phyloP scores from a whole-genome alignment of 2,888 invertebrate species.

The Scaptomyza reducta region DNA sequence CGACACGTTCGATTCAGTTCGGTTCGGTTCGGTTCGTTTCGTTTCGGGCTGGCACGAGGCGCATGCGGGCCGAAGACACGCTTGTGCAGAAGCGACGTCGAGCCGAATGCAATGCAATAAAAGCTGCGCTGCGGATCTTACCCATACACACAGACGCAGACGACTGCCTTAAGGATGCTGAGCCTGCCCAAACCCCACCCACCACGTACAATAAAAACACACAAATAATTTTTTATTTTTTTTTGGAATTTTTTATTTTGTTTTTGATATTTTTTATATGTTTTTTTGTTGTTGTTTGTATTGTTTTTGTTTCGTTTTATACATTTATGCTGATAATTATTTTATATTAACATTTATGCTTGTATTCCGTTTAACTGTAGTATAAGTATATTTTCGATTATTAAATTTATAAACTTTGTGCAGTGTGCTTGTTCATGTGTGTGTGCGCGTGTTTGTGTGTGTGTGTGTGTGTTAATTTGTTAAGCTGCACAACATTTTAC shows the following conservation, averaged over 20 bases:
- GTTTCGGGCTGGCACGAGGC: constrained; percentile 22
- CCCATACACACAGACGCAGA: not conserved
- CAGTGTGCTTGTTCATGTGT: constrained; percentile 23
- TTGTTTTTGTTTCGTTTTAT: constrained; percentile 61
- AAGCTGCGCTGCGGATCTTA: constrained; percentile 26
- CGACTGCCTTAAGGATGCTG: constrained; percentile 34
- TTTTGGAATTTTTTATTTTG: constrained; percentile 15
- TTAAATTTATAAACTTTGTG: constrained; percentile 49
- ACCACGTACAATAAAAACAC: constrained; percentile 34
- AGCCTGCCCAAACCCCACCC: constrained; percentile 1
- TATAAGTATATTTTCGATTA: constrained; percentile 52
- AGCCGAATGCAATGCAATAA: constrained; percentile 14
- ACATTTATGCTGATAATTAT: constrained; percentile 58
- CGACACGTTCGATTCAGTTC: constrained; percentile 38
- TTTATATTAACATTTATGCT: constrained; percentile 30
- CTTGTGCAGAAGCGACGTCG: constrained; percentile 14
- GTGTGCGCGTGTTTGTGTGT: constrained; percentile 22
- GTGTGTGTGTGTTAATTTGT: constrained; percentile 26
- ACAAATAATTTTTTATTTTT: constrained; percentile 32
- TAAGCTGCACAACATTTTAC: constrained; percentile 59
- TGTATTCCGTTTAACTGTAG: constrained; percentile 54
- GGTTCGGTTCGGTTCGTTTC: constrained; percentile 34
- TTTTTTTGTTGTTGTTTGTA: constrained; percentile 36
- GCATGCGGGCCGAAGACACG: constrained; percentile 28
- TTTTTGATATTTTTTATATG: constrained; percentile 38